Conservation (phyloP, 2,888 invertebrate species). For the Andrena chrysosceles region DNA sequence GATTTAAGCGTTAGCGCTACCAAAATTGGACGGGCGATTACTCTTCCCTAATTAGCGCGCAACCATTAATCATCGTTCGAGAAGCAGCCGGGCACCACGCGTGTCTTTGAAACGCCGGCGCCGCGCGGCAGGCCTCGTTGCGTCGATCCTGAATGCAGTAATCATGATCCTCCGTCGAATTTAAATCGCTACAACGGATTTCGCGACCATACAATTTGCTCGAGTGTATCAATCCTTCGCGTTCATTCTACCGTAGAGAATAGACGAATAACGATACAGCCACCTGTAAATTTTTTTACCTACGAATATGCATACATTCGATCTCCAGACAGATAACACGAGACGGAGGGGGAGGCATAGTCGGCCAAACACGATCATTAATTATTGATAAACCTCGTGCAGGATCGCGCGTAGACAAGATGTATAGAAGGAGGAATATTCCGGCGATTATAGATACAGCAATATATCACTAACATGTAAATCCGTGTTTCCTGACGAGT, state of each 20-base stretch:
- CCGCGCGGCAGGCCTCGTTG: no score
- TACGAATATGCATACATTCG: neutral
- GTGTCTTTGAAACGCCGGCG: neutral
- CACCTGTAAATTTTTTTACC: neutral
- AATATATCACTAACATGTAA: neutral
- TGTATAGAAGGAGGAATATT: neutral
- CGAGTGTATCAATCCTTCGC: no score
- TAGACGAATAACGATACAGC: neutral
- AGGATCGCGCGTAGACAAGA: neutral
- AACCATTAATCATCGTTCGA: conserved; percentile 38
- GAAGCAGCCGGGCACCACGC: neutral
- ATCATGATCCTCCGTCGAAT: no score
- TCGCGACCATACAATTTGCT: no score
- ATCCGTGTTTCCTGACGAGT: neutral
- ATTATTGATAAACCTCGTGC: neutral
- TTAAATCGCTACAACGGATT: no score
- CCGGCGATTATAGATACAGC: neutral
- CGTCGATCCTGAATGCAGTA: no score
- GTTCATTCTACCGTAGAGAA: no score
- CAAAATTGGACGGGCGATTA: conserved; percentile 25
- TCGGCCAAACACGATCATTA: neutral
- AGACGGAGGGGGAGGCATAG: neutral
- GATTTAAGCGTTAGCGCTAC: neutral
- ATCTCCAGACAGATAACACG: neutral
- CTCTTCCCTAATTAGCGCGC: conserved; percentile 31